Base-by-base conservation (phyloP, 2,113 vertebrate species). In the Nannobrachium achirus region DNA sequence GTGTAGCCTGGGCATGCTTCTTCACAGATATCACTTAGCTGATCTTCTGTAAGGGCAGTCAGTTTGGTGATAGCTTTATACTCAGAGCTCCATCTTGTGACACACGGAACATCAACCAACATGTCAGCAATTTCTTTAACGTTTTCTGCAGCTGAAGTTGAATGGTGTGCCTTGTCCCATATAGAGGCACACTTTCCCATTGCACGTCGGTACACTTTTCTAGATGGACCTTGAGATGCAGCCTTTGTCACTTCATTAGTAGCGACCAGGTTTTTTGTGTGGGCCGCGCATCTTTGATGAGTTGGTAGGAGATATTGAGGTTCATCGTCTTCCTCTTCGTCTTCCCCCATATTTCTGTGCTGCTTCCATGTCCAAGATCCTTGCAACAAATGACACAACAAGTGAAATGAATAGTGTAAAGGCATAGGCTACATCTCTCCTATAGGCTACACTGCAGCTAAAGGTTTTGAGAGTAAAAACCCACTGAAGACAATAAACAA, bases 181-280 rank as follows among this genome's bases (percentile, higher is more conserved):
- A 25, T 25, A 25, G 20, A 25, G 20, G 20, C 20, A 25, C 20
- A 25, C 20, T 25, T 25, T 25, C 2, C 20, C 20, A 25, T 25
- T 25, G 20, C 20, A 25, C 20, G 1, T 25, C 20, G 20, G 20
- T 25, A 25, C 20, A 25, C 20, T 25, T 25, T 63, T 2, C 45
- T n/a, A 1, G 48, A 69, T n/a, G 46, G 10, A 5, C 52, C 57
- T 10, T 56, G 2, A 50, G 59, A 63, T 55, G 44, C 50, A 25
- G 38, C 72, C 63, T 71, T 63, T 15, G 71, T 9, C 4, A 76
- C 46, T 10, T 60, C 74, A 59, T 64, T 71, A 9, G 67, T 64
- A 20, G 67, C 62, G 60, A 71, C 59, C 16, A 65, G 55, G 14
- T 69, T 69, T 10, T 66, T 15, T 20, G 61, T 56, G 16, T 76